Evolutionary conservation across 1,140 invertebrate species (phyloP), one percentile per base, ranked within the genome.

Genomic region (Drosophila littoralis): DNA sequence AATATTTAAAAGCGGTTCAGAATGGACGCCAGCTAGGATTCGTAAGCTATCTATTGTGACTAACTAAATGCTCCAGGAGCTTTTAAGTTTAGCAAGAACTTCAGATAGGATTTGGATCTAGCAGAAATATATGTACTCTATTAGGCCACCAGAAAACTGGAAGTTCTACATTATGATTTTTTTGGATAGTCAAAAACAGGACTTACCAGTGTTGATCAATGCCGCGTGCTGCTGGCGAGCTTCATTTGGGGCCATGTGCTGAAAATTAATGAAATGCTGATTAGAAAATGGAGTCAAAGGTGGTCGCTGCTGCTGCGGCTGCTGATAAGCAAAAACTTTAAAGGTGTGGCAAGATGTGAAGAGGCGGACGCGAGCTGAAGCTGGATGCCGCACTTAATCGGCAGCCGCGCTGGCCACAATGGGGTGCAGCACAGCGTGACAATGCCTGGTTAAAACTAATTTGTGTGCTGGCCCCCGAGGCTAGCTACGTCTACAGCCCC

Each of bases 371-470:
- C 6, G n/a, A 54, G 15, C 28, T 60, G 58, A 38, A 38, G 54
- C 60, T 71, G 63, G 48, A 48, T 22, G 9, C 13, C 54, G 82
- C 76, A 75, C 84, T 89, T 88, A 88, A 88, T 89, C 83, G 83
- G 76, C 65, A 89, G 69, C 65, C 72, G 55, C 59, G 59, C 45
- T 66, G 50, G 63, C 50, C 58, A 77, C 84, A 88, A 82, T 88
- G 80, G 80, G 80, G 69, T 61, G 65, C 83, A 80, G 66, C 79
- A 70, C 73, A 79, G 79, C 83, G 83, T 88, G 83, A 89, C 83
- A 89, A 82, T 81, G 84, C 69, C 83, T 79, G 84, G 79, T 83
- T 88, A 83, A 88, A 88, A 88, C 83, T 88, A 88, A 88, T 88
- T 88, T 88, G 79, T 83, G 77, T 83, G 76, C 61, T 77, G 52